phyloP scores from a whole-genome alignment of 2,113 vertebrate genomes.

The Zosterops borbonicus region DNA sequence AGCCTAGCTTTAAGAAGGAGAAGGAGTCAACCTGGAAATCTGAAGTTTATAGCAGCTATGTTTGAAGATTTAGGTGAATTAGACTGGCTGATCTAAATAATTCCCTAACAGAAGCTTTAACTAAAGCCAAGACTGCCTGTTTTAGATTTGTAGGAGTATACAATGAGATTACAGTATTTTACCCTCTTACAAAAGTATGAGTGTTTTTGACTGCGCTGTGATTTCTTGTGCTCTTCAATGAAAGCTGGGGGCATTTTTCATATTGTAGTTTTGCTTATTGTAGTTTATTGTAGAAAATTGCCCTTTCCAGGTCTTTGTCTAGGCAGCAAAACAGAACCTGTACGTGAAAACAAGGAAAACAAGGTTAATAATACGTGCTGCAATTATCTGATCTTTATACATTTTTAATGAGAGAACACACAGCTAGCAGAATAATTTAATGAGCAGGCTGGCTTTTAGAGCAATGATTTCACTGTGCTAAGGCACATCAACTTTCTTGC shows the following conservation, averaged over 20 bases:
- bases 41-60: conserved; percentile 43
- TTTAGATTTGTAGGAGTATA: neutral
- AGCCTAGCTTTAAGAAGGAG: neutral
- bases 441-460: conserved; percentile 72
- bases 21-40: conserved; percentile 20
- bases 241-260: neutral
- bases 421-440: conserved; percentile 81
- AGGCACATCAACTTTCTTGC: conserved; percentile 73
- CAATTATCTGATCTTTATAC: conserved; percentile 81
- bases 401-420: conserved; percentile 84
- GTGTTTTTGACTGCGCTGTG: neutral
- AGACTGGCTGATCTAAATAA: conserved; percentile 31
- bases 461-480: conserved; percentile 62
- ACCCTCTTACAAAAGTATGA: neutral
- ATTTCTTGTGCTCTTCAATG: neutral
- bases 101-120: neutral
- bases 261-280: neutral
- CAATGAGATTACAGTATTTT: neutral
- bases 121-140: neutral
- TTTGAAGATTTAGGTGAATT: conserved; percentile 51
- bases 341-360: conserved; percentile 68
- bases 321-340: conserved; percentile 58
- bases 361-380: conserved; percentile 74
- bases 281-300: neutral
- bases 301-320: conserved; percentile 65